Evolutionary conservation across 92 coral and sea anemone genomes (phyloP), one percentile per base, ranked within the genome.

Genomic region (Pocillopora meandrina): DNA sequence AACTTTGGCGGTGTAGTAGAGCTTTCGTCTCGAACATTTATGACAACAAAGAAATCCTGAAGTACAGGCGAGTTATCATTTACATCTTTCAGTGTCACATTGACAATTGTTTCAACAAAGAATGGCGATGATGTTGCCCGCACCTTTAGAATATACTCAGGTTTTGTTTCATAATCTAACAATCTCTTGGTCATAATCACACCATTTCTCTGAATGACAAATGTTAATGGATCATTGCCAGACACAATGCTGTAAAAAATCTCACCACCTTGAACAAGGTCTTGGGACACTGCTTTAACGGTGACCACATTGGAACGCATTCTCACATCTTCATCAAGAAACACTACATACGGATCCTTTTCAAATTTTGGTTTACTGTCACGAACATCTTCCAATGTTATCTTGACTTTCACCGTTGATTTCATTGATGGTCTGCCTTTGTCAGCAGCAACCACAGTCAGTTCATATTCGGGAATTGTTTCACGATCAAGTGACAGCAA

Each of bases 321-420:
- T 18, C 81, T 60, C 1, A 73, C 78, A 70, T 94, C 75, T 67
- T 96, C 99, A 20, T 60, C 77, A 73, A 94, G 82, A 36, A 83
- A 74, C 12, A 84, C 87, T 58, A 90, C 57, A 67, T 94, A 96
- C 9, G 79, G 82, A 3, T 89, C 71, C 58, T 91, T 87, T 21
- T 82, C 91, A 80, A 96, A 96, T 42, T 71, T 89, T 58, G 99
- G 99, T 10, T 90, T 91, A 66, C 97, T 94, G 85, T 96, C 99
- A 18, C 84, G 83, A 65, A 96, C 95, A 76, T 96, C 99, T 21
- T 76, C 86, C 10, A 96, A 82, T 9, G 81, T 85, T 42, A 96
- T 85, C 75, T 87, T 89, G 49, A 96, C 95, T 34, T 66, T 77
- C 23, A 89, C 91, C 1, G 97, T 86, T 12, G 92, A 77, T 62